Base-by-base conservation (phyloP, 2,113 vertebrate genomes). In the Centropristis striata region DNA sequence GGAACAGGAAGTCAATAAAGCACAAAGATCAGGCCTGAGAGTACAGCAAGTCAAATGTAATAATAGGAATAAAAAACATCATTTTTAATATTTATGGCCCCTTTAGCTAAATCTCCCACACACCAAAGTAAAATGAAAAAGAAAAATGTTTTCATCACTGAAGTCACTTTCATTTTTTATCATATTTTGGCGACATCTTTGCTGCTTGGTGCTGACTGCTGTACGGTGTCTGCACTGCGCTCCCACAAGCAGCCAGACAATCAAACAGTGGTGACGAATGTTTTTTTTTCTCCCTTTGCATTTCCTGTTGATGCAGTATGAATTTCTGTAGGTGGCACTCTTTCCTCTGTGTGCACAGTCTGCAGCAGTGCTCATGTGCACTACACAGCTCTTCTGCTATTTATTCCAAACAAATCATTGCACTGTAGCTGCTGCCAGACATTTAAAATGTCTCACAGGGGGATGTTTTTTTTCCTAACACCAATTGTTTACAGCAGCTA, bases 291-390 rank as follows among this genome's bases (percentile, higher is more conserved):
- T 36, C 12, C 21, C 32, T 15, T 53, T 20, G 44, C 8, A 66
- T 76, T 65, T 78, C 7, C 47, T 27, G 23, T 65, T 61, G 54
- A 82, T 77, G 58, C 76, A 15, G 44, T 66, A 80, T 54, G 53
- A 70, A 28, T 60, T 46, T 81, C 89, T 50, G 80, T 64, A 83
- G 84, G 70, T 71, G 73, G 15, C 74, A 18, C 57, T 74, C 63
- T 59, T 79, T 63, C 67, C 75, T 67, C 80, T 71, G 57, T 70
- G 44, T 72, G 41, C 28, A 16, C 57, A 36, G 39, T 36, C 20
- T 23, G 37, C 71, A 46, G n/a, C 65, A 25, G 69, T 2, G 44
- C 53, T 66, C 44, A 21, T 37, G 32, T 64, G 8, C 55, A 55
- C 46, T 32, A 16, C n/a, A 1, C 14, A 8, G 20, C 51, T 75